A percentile compares a stretch with the other conserved stretches of the same genome.
These are phyloP conservation scores for Novumbra hubbsi DNA, from an alignment of 2,797 vertebrate genomes.

Conservation along the genomic window DNA sequence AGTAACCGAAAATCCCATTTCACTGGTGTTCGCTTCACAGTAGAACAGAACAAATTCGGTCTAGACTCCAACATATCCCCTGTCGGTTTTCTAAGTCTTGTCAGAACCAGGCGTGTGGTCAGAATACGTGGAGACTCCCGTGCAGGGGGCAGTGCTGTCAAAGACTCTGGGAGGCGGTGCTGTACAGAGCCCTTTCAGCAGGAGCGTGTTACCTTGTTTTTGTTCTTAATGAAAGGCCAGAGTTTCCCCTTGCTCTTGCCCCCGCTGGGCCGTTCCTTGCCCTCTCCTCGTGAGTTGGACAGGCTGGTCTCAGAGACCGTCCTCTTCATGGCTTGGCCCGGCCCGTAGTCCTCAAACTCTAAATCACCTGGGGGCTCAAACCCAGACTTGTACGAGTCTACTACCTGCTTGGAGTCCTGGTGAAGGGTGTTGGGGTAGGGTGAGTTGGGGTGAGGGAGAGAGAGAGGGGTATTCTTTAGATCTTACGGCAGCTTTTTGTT, in stretches of 20 bases:
- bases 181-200: not conserved
- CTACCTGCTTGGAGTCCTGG: slow-evolving; percentile 91
- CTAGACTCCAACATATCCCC: not conserved
- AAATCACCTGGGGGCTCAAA: slow-evolving; percentile 94
- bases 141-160: not conserved
- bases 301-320: slow-evolving; percentile 90
- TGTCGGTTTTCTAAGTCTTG: not conserved
- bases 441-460: slow-evolving; percentile 4
- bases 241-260: slow-evolving; percentile 91
- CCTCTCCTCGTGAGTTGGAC: slow-evolving; percentile 79
- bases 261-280: slow-evolving; percentile 79
- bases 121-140: not conserved
- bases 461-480: slow-evolving; percentile 17
- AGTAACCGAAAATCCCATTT: slow-evolving; percentile 10
- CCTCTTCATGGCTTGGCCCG: slow-evolving; percentile 89
- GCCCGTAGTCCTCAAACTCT: slow-evolving; percentile 92
- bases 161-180: slow-evolving; percentile 13
- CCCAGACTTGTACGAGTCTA: slow-evolving; percentile 96
- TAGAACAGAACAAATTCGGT: not conserved
- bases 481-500: not conserved
- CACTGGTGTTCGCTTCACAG: too few relatives aligned
- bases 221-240: slow-evolving; percentile 98
- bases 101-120: slow-evolving; percentile 11
- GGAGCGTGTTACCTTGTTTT: slow-evolving; percentile 90
- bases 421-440: slow-evolving; percentile 14